Evolutionary conservation across 2,888 invertebrate genomes (phyloP), one percentile per base, ranked within the genome.

Genomic region (Parnassius glacialis): DNA sequence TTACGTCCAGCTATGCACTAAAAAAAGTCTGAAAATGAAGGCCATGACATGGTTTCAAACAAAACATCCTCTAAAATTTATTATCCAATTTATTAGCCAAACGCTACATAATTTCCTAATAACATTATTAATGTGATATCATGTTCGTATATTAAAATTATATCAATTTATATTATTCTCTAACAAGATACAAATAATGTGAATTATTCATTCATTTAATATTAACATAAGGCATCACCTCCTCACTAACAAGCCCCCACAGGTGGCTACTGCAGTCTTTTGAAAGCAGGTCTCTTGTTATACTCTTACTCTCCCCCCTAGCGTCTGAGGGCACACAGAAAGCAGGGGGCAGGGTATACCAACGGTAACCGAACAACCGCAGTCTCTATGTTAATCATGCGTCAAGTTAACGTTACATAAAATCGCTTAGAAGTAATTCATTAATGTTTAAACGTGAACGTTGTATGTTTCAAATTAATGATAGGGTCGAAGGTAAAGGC

Each of bases 401-500:
- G 74, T 76, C 75, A 75, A 71, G 68, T 71, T 71, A 68, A 68
- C 68, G 68, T 73, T 74, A 72, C 74, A 73, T 70, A 71, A 70
- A 73, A 62, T 68, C 64, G 64, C 68, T 68, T 64, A 71, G 69
- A 66, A 74, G 77, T 78, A 82, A 85, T 85, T 85, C 81, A 87
- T 87, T 84, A 84, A 74, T 73, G 77, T 80, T 76, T 75, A 72
- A 78, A 76, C 74, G 70, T 68, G 74, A 74, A 76, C 71, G 70
- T 74, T 80, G 79, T 78, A 74, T 69, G 70, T 70, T 66, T 71
- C 66, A 81, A 80, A 85, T 85, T 84, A 82, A 84, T 84, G 78
- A 78, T 72, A 72, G 71, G 90, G 90, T 90, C 90, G 87, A 83
- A 90, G 90, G 90, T 90, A 88, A 85, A 66, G 59, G 79, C 88